Percentiles rank a stretch among this genome's conserved stretches.
Conservation (phyloP, 2,888 invertebrate species). For the Sturmia bella region DNA sequence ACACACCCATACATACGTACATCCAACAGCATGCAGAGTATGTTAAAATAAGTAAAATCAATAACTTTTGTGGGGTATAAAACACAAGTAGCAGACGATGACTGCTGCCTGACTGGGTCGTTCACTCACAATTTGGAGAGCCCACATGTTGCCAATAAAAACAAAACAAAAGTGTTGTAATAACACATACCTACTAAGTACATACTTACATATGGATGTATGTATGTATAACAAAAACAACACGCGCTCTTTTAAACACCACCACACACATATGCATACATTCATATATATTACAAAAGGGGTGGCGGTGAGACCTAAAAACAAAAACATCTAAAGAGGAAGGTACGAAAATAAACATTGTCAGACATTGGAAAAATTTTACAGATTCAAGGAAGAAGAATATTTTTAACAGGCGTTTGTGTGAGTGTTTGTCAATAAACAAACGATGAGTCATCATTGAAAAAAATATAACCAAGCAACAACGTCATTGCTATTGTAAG, state of each 20-base stretch:
- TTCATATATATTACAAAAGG: neutral
- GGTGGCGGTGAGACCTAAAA: slow-evolving; percentile 21
- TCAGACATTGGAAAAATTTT: slow-evolving; percentile 59
- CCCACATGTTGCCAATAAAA: slow-evolving; percentile 66
- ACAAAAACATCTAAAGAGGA: slow-evolving; percentile 6
- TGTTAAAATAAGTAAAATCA: slow-evolving; percentile 58
- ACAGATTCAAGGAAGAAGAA: slow-evolving; percentile 63
- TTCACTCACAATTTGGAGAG: slow-evolving; percentile 56
- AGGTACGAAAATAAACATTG: slow-evolving; percentile 57
- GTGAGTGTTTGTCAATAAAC: slow-evolving; percentile 21
- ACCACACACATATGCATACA: neutral
- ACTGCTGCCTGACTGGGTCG: too few species aligned
- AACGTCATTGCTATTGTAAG: slow-evolving; percentile 52
- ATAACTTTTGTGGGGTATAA: slow-evolving; percentile 63
- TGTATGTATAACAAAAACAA: neutral
- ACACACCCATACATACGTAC: slow-evolving; percentile 20
- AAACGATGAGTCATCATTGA: slow-evolving; percentile 69
- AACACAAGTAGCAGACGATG: slow-evolving; percentile 60
- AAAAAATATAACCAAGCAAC: slow-evolving; percentile 72
- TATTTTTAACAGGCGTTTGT: slow-evolving; percentile 34
- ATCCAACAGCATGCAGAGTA: slow-evolving; percentile 30
- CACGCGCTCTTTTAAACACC: too few species aligned
- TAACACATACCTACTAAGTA: neutral
- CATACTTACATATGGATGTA: neutral
- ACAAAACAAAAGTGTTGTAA: slow-evolving; percentile 43